phyloP scores from a whole-genome alignment of 2,888 invertebrate genomes.

The Epistrophe grossulariae region DNA sequence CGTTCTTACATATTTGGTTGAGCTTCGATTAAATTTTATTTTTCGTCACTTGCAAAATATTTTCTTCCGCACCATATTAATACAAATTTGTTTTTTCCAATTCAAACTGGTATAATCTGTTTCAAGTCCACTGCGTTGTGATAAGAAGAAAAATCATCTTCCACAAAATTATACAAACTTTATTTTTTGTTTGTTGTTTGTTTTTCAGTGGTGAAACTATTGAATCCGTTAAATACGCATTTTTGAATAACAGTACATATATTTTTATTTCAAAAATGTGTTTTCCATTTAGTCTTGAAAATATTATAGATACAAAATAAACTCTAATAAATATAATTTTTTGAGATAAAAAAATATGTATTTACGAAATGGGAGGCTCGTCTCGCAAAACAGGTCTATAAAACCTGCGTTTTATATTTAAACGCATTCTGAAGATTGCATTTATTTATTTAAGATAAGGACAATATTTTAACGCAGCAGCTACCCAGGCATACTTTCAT shows the following conservation, averaged over 20 bases:
- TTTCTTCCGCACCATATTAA: slow-evolving; percentile 21
- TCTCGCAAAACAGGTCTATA: slow-evolving; percentile 38
- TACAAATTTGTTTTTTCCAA: slow-evolving; percentile 52
- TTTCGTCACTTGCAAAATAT: slow-evolving; percentile 53
- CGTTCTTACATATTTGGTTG: slow-evolving; percentile 51
- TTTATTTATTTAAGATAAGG: slow-evolving; percentile 44
- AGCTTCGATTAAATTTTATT: slow-evolving; percentile 38
- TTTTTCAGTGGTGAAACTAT: slow-evolving; percentile 40
- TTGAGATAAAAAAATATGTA: slow-evolving; percentile 21
- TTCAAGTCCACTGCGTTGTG: slow-evolving; percentile 18
- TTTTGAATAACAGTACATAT: background rate
- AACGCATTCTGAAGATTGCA: slow-evolving; percentile 14
- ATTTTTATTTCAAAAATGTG: background rate
- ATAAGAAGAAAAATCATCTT: slow-evolving; percentile 53
- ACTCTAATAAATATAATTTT: slow-evolving; percentile 19
- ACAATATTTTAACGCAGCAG: slow-evolving; percentile 7
- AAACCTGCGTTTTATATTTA: slow-evolving; percentile 1
- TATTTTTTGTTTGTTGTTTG: background rate
- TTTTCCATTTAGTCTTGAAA: background rate
- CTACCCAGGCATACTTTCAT: background rate
- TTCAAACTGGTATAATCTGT: slow-evolving; percentile 61
- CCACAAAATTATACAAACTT: slow-evolving; percentile 26
- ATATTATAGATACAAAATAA: slow-evolving; percentile 17
- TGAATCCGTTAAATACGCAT: background rate
- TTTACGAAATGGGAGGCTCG: slow-evolving; percentile 63